Base-by-base conservation (phyloP, 2,797 vertebrate genomes). In the Myotis findleyi region DNA sequence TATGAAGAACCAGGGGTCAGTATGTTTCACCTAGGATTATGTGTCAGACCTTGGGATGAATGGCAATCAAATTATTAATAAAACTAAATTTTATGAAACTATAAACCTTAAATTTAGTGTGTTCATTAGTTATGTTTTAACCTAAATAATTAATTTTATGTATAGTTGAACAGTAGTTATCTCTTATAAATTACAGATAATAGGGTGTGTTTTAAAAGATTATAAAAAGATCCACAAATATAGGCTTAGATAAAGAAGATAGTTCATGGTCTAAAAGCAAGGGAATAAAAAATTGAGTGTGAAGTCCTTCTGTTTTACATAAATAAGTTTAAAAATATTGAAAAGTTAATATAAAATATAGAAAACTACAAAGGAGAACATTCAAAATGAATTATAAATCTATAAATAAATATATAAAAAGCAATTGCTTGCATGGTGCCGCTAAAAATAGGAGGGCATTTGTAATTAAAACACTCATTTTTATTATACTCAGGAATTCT, bases 151-250 rank as follows among this genome's bases (percentile, higher is more conserved):
- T 36, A 38, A 59, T 93, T 81, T 62, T 38, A 38, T 7, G 6
- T 87, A 14, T 80, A 84, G 69, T 76, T 76, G 49, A 87, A 71
- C 1, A 90, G 10, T 77, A 57, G 13, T 76, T 80, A 69, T 47
- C 13, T 71, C 33, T 75, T 75, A 18, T 14, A 80, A 91, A 82
- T 18, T 27, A 3, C 62, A 93, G 71, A 49, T 93, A 57, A 94
- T 91, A 66, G 79, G 20, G 0, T 89, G 12, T 93, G 9, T 79
- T 94, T 87, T 73, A 82, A 62, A 36, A 92, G 80, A 94, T 76
- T 64, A 76, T 44, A 62, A 53, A 93, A 82, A 47, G 12, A 49
- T 62, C 30, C 33, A 82, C 25, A 93, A 71, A 30, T 91, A 47
- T 68, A 13, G n/a, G 4, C 53, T 84, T 68, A 87, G 14, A 85